Evolutionary conservation across 1,140 invertebrate species (phyloP).

Genomic region (Mamestra configurata): DNA sequence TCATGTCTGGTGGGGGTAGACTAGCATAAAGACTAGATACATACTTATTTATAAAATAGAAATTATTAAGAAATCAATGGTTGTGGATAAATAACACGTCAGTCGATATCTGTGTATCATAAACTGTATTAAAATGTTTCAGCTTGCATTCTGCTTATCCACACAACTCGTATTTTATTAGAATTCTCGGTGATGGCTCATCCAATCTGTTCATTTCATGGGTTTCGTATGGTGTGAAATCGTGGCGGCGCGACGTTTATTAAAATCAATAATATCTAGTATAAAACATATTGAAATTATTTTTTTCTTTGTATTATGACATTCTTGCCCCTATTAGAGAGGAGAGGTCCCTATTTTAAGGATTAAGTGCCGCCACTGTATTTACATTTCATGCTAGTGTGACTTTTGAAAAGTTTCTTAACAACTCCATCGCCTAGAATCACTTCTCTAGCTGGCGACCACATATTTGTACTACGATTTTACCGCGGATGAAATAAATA

Average conservation of each 20-base stretch:
- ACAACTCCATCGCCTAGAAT: conserved; percentile 15
- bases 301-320: too few relatives aligned
- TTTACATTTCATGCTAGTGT: too few relatives aligned
- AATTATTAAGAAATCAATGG: not conserved
- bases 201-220: not conserved
- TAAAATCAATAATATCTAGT: not conserved
- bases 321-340: too few relatives aligned
- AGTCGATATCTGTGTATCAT: not conserved
- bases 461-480: conserved; percentile 2
- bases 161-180: not conserved
- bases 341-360: too few relatives aligned
- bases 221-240: not conserved
- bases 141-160: conserved; percentile 11
- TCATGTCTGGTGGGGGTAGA: not conserved
- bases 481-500: not conserved
- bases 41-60: not conserved
- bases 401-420: not conserved
- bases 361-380: too few relatives aligned
- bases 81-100: not conserved
- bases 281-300: not conserved
- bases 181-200: conserved; percentile 35
- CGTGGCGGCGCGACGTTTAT: not conserved
- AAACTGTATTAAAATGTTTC: conserved; percentile 13
- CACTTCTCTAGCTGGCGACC: not conserved
- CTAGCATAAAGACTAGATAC: not conserved